A percentile compares a stretch with the other conserved stretches of the same genome.
Conservation (phyloP, 2,888 invertebrate species). For the Acleris emargana region DNA sequence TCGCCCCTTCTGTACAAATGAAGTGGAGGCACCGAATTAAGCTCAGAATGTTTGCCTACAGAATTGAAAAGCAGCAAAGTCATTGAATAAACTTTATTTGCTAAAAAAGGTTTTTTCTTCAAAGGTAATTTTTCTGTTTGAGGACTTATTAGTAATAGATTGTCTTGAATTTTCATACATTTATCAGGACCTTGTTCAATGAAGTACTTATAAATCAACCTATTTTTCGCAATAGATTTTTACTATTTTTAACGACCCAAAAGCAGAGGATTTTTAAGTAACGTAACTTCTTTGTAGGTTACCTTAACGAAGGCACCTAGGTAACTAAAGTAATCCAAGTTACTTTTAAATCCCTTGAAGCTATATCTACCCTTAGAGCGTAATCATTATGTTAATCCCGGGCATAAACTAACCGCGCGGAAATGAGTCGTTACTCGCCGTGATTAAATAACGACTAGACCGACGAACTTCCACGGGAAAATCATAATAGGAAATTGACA, state of each 20-base stretch:
- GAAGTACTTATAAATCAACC: too few relatives aligned
- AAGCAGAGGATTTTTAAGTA: too few relatives aligned
- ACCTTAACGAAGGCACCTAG: too few relatives aligned
- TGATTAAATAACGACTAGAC: conserved; percentile 7
- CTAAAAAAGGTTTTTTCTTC: background rate
- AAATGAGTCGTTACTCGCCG: background rate
- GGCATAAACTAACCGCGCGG: conserved; percentile 11
- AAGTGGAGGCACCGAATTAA: conserved; percentile 61
- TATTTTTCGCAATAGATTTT: too few relatives aligned
- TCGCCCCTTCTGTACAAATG: conserved; percentile 57
- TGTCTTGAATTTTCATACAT: too few relatives aligned
- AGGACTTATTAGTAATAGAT: too few relatives aligned
- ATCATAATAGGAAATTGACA: conserved; percentile 17
- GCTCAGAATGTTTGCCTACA: conserved; percentile 57
- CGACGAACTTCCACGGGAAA: conserved; percentile 1
- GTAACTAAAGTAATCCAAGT: too few relatives aligned
- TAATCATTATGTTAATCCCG: background rate
- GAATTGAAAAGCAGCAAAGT: conserved; percentile 51
- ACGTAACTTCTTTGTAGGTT: too few relatives aligned
- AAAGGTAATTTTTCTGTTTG: background rate
- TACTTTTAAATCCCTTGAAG: conserved; percentile 2
- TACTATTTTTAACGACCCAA: too few relatives aligned
- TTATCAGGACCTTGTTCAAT: too few relatives aligned
- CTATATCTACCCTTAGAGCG: background rate
- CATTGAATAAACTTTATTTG: conserved; percentile 38